Conservation (phyloP, 1,140 invertebrate species). For the Drosophila arawakana region DNA sequence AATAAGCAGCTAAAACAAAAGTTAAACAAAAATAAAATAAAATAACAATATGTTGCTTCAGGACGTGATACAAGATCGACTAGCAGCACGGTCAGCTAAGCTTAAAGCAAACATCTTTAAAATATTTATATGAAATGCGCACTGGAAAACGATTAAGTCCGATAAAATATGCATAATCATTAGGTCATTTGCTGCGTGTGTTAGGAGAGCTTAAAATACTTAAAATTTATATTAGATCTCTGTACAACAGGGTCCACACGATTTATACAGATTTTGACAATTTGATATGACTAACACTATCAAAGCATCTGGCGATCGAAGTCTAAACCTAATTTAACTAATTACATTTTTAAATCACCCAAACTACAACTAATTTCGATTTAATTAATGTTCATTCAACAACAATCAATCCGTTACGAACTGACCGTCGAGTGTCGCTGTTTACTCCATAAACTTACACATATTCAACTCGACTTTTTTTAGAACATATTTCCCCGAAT, state of each 20-base stretch:
- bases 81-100: neutral
- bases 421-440: conserved; percentile 19
- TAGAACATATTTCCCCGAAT: conserved; percentile 72
- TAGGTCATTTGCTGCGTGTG: too few relatives aligned
- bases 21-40: conserved; percentile 35
- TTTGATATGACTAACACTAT: too few relatives aligned
- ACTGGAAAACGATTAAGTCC: neutral
- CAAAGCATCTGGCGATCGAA: too few relatives aligned
- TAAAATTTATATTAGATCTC: too few relatives aligned
- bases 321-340: too few relatives aligned
- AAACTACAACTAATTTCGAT: too few relatives aligned
- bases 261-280: too few relatives aligned
- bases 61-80: conserved; percentile 43
- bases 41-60: conserved; percentile 56
- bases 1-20: conserved; percentile 72
- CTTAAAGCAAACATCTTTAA: neutral
- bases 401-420: neutral
- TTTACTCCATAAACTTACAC: conserved; percentile 59
- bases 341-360: too few relatives aligned
- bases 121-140: neutral
- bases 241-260: too few relatives aligned
- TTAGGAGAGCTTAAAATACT: too few relatives aligned
- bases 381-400: too few relatives aligned
- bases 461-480: conserved; percentile 45
- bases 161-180: neutral